Evolutionary conservation across 2,888 invertebrate species (phyloP), one percentile per base, ranked within the genome.

Genomic region (Artemia sp.): DNA sequence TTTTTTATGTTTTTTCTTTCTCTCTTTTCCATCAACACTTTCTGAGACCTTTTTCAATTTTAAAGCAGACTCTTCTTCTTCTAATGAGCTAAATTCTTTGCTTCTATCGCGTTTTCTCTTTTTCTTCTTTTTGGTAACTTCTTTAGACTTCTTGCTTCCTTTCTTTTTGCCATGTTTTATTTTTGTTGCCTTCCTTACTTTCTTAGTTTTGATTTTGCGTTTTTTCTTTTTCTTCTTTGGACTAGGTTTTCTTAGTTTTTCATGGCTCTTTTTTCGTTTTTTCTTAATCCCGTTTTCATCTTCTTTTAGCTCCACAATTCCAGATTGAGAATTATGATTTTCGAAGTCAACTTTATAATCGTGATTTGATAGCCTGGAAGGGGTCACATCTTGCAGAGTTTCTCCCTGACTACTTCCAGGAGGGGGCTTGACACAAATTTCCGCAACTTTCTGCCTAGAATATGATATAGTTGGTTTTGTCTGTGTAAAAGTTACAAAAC

Each of bases 121-220:
- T 70, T n/a, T 51, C 52, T 66, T 38, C 64, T 69, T 69, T 14
- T 70, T 69, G 53, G 68, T 38, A 68, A 68, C 24, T 70, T 71
- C 66, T 52, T 51, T 67, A 50, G 51, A n/a, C 52, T 66, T 51
- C 52, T 71, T 51, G 51, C 12, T 14, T 14, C 12, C 51, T 51
- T 19, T n/a, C n/a, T 68, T 68, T 10, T 24, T 58, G n/a, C 64
- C 24, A 58, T 58, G 64, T 11, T 58, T 58, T 19, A 58, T 12
- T 24, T 58, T 58, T 19, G n/a, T 11, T 19, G 14, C 11, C 1
- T 58, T 58, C 64, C 24, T n/a, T 19, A 11, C 64, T 24, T 58
- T 58, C 8, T 8, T 24, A 9, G 9, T 10, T 58, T 58, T 58
- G 24, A 58, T 9, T 58, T 10, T 58, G 8, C 24, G 8, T 58